phyloP scores from a whole-genome alignment of 2,797 vertebrate genomes.

The Syngnathus rostellatus region DNA sequence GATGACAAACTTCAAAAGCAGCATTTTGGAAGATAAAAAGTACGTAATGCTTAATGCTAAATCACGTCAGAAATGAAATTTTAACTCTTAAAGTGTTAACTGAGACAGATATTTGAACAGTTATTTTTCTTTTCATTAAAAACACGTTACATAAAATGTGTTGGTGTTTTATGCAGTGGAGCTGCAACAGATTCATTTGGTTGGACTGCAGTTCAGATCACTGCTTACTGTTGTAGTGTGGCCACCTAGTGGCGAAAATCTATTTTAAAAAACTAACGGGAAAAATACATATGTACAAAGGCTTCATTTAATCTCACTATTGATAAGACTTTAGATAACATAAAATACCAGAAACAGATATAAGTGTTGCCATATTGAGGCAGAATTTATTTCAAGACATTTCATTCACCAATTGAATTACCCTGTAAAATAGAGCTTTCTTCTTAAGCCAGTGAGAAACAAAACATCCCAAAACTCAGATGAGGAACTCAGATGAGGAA shows the following conservation, averaged over 20 bases:
- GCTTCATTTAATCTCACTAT: background rate
- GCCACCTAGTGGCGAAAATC: background rate
- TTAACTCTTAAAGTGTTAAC: no score
- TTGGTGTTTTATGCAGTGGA: no score
- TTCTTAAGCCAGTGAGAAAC: background rate
- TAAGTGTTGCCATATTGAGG: background rate
- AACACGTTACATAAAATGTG: no score
- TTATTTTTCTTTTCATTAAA: no score
- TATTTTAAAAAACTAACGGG: background rate
- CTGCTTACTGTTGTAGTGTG: background rate
- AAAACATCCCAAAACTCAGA: background rate
- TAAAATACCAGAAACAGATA: background rate
- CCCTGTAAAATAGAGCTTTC: background rate
- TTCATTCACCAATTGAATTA: background rate
- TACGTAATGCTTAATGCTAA: no score
- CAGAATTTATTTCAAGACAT: slow-evolving; percentile 9
- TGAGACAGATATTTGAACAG: no score
- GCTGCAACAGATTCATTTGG: background rate
- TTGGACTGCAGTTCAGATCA: background rate
- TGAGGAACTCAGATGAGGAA: background rate
- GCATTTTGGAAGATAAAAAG: no score
- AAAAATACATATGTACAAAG: background rate
- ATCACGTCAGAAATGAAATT: no score
- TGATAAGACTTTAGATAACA: background rate
- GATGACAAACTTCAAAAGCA: no score